These are phyloP conservation scores for Malacosoma neustria DNA, from an alignment of 2,888 invertebrate species.

Conservation along the genomic window DNA sequence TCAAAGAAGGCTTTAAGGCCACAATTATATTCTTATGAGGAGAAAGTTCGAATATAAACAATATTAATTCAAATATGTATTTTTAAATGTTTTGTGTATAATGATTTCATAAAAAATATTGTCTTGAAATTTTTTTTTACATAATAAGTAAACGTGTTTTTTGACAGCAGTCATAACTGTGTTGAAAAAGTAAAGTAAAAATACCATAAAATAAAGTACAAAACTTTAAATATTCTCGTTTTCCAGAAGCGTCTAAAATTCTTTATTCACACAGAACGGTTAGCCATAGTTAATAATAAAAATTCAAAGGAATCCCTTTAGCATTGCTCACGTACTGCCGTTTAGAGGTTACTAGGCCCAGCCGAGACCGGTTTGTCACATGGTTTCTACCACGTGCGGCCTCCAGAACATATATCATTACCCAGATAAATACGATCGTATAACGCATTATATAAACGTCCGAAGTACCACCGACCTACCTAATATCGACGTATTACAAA, in stretches of 20 bases:
- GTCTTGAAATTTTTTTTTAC: too few relatives aligned
- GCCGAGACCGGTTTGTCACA: slow-evolving; percentile 68
- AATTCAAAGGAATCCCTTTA: slow-evolving; percentile 43
- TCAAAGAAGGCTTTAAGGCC: neutral
- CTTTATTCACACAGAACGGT: neutral
- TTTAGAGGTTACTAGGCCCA: slow-evolving; percentile 73
- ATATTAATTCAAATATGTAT: too few relatives aligned
- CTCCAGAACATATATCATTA: slow-evolving; percentile 38
- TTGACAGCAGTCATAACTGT: too few relatives aligned
- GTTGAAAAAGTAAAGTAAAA: too few relatives aligned
- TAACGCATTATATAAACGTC: slow-evolving; percentile 10
- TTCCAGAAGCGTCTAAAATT: neutral
- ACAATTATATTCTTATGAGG: neutral
- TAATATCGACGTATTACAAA: slow-evolving; percentile 19
- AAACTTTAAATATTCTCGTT: too few relatives aligned
- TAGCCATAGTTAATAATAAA: slow-evolving; percentile 29
- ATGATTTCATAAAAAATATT: too few relatives aligned
- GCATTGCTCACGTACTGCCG: slow-evolving; percentile 49
- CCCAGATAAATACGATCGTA: slow-evolving; percentile 17
- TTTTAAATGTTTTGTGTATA: too few relatives aligned
- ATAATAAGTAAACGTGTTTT: too few relatives aligned
- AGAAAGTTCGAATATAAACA: neutral
- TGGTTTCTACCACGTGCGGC: slow-evolving; percentile 67
- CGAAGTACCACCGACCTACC: slow-evolving; percentile 14
- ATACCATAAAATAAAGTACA: too few relatives aligned